A percentile compares a stretch with the other conserved stretches of the same genome.
Conservation (phyloP, 2,888 invertebrate species). For the Ditylenchus weischeri region DNA sequence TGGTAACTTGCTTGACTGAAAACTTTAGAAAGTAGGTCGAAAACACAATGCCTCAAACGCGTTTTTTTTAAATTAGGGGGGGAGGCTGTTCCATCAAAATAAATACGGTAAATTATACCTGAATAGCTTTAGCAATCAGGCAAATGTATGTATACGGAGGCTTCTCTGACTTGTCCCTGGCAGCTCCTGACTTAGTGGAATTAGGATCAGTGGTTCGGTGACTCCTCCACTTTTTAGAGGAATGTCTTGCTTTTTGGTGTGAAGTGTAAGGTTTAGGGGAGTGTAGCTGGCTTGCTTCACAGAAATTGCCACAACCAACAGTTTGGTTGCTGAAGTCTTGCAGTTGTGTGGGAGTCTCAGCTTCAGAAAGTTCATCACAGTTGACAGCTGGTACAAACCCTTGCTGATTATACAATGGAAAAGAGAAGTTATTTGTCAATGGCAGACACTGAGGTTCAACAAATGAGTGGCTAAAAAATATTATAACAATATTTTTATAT, state of each 20-base stretch:
- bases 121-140: constrained; percentile 15
- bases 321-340: background rate
- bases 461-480: too few species aligned
- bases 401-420: too few species aligned
- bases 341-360: background rate
- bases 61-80: too few species aligned
- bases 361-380: constrained; percentile 2
- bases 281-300: background rate
- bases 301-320: background rate
- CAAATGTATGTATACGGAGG: constrained; percentile 16
- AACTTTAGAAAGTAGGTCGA: too few species aligned
- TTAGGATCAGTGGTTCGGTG: background rate
- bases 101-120: constrained; percentile 15
- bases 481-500: too few species aligned
- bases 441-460: too few species aligned
- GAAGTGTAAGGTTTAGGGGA: background rate
- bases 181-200: background rate
- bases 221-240: background rate
- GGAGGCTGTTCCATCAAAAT: too few species aligned
- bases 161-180: constrained; percentile 9
- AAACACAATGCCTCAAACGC: too few species aligned
- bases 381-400: too few species aligned
- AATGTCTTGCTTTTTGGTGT: background rate
- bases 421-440: too few species aligned
- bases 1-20: too few species aligned